A percentile compares a stretch with the other conserved stretches of the same genome.
Conservation (phyloP, 2,888 invertebrate species). For the Drosophila kanekoi region DNA sequence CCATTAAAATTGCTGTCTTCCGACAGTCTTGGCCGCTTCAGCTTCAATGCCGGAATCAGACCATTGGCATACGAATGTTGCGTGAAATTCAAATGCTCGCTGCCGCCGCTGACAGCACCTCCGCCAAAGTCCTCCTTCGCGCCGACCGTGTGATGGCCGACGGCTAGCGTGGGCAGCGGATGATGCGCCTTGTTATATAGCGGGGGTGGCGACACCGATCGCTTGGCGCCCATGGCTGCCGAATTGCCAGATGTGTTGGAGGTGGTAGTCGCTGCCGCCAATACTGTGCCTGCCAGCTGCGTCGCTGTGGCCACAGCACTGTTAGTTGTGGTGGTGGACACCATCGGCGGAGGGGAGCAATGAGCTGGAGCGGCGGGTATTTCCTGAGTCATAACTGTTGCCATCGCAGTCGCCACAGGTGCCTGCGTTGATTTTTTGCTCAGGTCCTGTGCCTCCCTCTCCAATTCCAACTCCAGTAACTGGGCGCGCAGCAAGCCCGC, state of each 20-base stretch:
- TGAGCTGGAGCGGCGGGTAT: constrained; percentile 37
- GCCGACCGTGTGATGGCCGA: constrained; percentile 60
- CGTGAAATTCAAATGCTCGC: constrained; percentile 81
- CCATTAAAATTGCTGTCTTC: constrained; percentile 84
- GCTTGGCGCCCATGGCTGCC: constrained; percentile 60
- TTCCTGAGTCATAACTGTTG: constrained; percentile 21
- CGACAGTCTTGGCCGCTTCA: constrained; percentile 83
- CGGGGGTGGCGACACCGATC: constrained; percentile 82
- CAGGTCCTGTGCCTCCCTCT: constrained; percentile 80
- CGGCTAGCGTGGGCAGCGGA: constrained; percentile 67
- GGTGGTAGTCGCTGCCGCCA: constrained; percentile 65
- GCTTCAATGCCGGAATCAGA: constrained; percentile 81
- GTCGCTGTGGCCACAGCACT: constrained; percentile 46
- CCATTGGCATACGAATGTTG: constrained; percentile 83
- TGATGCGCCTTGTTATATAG: constrained; percentile 83
- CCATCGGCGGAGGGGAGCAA: constrained; percentile 66
- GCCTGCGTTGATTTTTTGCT: constrained; percentile 71
- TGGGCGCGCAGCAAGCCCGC: constrained; percentile 66
- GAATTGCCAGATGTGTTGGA: constrained; percentile 53
- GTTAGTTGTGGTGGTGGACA: constrained; percentile 56
- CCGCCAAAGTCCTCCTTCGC: constrained; percentile 74
- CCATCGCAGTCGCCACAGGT: constrained; percentile 11
- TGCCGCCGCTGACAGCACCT: constrained; percentile 30
- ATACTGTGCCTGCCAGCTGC: constrained; percentile 57
- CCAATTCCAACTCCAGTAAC: constrained; percentile 70